Conservation (phyloP, 35 echinoderm and acorn worm species). For the Strongylocentrotus purpuratus region DNA sequence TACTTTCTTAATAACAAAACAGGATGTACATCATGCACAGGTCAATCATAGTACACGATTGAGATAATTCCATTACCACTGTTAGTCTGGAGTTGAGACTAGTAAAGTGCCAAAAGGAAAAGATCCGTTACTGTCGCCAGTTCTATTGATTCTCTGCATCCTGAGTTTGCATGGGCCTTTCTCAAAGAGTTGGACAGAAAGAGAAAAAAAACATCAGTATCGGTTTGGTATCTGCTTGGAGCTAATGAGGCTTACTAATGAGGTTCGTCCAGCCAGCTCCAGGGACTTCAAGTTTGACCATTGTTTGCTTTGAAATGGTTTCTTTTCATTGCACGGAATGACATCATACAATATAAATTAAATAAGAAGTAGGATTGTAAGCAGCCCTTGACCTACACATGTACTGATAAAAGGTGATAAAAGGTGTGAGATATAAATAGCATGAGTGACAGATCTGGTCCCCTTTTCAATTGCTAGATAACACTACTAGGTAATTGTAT, state of each 20-base stretch:
- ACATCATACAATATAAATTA: too few species aligned
- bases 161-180: background rate
- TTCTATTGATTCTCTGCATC: conserved; percentile 20
- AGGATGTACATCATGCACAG: background rate
- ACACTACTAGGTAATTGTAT: too few species aligned
- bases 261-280: background rate
- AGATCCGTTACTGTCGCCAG: conserved; percentile 42
- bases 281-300: background rate
- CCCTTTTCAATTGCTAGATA: too few species aligned
- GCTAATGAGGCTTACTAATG: background rate
- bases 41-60: too few species aligned
- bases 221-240: background rate
- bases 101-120: conserved; percentile 8
- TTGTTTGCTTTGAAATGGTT: background rate
- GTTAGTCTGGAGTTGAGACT: background rate
- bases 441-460: too few species aligned
- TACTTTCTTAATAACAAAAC: background rate
- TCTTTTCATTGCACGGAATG: background rate
- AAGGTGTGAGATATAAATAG: too few species aligned
- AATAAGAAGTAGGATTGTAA: too few species aligned
- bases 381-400: too few species aligned
- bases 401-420: too few species aligned
- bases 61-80: too few species aligned
- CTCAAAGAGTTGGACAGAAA: background rate
- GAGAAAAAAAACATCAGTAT: background rate